Base-by-base conservation (phyloP, 2,113 vertebrate genomes). In the Argyrosomus japonicus region DNA sequence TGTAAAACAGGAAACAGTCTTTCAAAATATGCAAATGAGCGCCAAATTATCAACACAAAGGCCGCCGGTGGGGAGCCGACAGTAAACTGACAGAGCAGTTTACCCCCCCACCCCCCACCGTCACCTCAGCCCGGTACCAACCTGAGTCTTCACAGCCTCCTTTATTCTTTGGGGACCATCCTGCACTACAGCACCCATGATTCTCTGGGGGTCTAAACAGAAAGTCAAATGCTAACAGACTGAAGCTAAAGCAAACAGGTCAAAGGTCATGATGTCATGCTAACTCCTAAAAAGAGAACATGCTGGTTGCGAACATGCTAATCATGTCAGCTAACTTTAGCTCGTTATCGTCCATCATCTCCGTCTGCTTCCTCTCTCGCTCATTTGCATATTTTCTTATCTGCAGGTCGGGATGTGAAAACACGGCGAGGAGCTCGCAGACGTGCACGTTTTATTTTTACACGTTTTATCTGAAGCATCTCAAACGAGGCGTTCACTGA, bases 301-400 rank as follows among this genome's bases (percentile, higher is more conserved):
- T 13, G 25, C 47, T 50, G 58, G 25, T 57, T 56, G 32, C 25
- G 6, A 4, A 23, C 68, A 40, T 36, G 65, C 47, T 68, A 68
- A 51, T 69, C 11, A 9, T 4, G 67, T 58, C 2, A 3, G 60
- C n/a, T 64, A 56, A 64, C 14, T 70, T 27, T 40, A 2, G 67
- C 29, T 12, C 67, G 61, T 82, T 77, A 69, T 75, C 74, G 32
- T 54, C 32, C 74, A 54, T 54, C 61, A 7, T 40, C 36, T 64
- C 61, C 1, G 32, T 27, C 80, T 23, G 69, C 70, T 48, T 86
- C 79, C 79, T 86, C 74, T 65, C 51, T 0, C 54, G 11, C 40
- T n/a, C 1, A 32, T 81, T 86, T 86, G 79, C 48, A 86, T 85
- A 51, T 77, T 86, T 81, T 73, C 21, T 83, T 77, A 81, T 81